These are phyloP conservation scores for Chelonoidis abingdonii DNA, from an alignment of 2,113 vertebrate genomes.

Conservation along the genomic window DNA sequence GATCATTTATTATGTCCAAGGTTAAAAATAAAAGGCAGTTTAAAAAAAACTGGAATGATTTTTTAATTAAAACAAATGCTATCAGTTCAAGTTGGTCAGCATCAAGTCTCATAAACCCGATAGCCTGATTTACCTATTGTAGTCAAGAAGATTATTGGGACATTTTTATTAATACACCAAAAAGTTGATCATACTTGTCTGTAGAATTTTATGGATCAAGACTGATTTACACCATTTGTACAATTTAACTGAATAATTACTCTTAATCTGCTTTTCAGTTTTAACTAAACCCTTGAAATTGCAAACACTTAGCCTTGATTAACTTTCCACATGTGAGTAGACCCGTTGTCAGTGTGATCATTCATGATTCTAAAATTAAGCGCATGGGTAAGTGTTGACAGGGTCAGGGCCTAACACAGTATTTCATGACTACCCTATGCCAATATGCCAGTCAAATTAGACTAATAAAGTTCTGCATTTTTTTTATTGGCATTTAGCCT, in stretches of 20 bases:
- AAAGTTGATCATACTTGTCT: accelerated
- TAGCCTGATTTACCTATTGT: neutral
- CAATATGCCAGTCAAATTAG: neutral
- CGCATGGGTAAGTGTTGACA: neutral
- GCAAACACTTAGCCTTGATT: neutral
- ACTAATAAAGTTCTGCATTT: neutral
- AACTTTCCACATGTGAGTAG: neutral
- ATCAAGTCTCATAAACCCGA: neutral
- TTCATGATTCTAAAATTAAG: accelerated
- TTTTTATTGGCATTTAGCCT: neutral
- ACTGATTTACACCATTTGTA: neutral
- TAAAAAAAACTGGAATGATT: neutral
- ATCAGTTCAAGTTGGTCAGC: neutral
- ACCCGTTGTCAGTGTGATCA: accelerated
- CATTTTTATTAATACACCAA: accelerated
- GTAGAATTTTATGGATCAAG: neutral
- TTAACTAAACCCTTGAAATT: neutral
- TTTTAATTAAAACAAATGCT: neutral
- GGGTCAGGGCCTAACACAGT: neutral
- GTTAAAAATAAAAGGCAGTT: neutral
- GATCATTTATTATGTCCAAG: constrained; percentile 20
- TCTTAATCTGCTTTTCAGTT: neutral
- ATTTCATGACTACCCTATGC: neutral
- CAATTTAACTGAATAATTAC: neutral
- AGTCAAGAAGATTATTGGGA: neutral